Evolutionary conservation across 2,888 invertebrate genomes (phyloP).

Genomic region (Rhagium mordax): DNA sequence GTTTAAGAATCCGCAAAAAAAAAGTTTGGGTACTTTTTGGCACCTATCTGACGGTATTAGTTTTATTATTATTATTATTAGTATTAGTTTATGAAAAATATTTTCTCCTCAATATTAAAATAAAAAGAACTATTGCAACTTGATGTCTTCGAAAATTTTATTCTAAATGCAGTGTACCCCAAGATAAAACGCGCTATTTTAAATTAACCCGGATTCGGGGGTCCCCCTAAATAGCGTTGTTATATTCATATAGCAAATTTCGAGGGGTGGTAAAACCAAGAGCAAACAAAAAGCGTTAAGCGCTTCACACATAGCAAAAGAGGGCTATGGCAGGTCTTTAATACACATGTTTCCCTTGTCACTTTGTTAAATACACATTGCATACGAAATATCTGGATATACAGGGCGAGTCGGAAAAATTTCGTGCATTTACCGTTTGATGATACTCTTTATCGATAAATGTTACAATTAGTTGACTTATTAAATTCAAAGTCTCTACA

Average conservation of each 20-base stretch:
- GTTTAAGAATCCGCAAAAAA: too few species aligned
- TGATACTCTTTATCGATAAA: too few species aligned
- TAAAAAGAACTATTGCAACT: too few species aligned
- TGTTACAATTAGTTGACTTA: too few species aligned
- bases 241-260: conserved; percentile 46
- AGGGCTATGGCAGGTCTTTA: conserved; percentile 57
- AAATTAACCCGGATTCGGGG: conserved; percentile 21
- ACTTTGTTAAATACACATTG: conserved; percentile 72
- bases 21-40: too few species aligned
- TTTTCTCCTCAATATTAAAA: too few species aligned
- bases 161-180: background rate
- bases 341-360: conserved; percentile 62
- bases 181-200: background rate
- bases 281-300: conserved; percentile 56
- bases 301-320: conserved; percentile 55
- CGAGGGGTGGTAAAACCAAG: conserved; percentile 47
- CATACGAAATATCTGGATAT: conserved; percentile 69
- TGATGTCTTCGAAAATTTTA: too few species aligned
- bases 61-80: too few species aligned
- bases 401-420: background rate
- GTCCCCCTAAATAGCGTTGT: conserved; percentile 47
- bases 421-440: background rate
- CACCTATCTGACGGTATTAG: too few species aligned
- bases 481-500: too few species aligned
- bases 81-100: too few species aligned